Base-by-base conservation (phyloP, 2,888 invertebrate species). In the Orthosia incerta region DNA sequence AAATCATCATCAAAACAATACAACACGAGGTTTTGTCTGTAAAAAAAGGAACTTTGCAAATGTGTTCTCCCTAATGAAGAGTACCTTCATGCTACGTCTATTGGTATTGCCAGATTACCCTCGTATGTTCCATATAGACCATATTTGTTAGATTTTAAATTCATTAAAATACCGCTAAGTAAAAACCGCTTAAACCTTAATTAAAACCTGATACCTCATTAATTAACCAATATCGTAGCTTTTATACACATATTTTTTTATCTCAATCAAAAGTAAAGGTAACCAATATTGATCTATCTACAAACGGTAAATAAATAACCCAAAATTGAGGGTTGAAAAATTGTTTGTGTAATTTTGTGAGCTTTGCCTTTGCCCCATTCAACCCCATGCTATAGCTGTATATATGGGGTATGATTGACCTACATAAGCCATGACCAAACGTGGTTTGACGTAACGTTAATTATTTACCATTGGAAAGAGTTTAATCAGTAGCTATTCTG, bases 371-470 rank as follows among this genome's bases (percentile, higher is more conserved):
- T 64, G 51, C 61, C 48, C 71, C 57, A 68, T 80, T 76, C 61
- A 63, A 69, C 68, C 76, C 70, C 23, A 48, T 72, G n/a, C 39
- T 70, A 48, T 63, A 61, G 23, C 39, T 39, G 18, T 74, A 79
- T 57, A 26, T 60, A 69, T 26, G 31, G 68, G 68, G 55, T 71
- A 60, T 62, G 67, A 74, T 74, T 82, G 79, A 86, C 84, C 84
- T 77, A 85, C 61, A 73, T 82, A 73, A 56, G 57, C 51, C 63
- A 65, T 67, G 53, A 62, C 74, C 31, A 76, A 72, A 65, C 66
- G 18, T 39, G 64, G 67, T 61, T 72, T 61, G 62, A 79, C 73
- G 60, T 73, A 31, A 31, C 59, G 50, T 75, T 81, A 76, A 81
- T 81, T 75, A 83, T 83, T 74, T 61, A 76, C n/a, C n/a, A n/a